Base-by-base conservation (phyloP, 1,140 invertebrate genomes). In the Eumeta japonica region DNA sequence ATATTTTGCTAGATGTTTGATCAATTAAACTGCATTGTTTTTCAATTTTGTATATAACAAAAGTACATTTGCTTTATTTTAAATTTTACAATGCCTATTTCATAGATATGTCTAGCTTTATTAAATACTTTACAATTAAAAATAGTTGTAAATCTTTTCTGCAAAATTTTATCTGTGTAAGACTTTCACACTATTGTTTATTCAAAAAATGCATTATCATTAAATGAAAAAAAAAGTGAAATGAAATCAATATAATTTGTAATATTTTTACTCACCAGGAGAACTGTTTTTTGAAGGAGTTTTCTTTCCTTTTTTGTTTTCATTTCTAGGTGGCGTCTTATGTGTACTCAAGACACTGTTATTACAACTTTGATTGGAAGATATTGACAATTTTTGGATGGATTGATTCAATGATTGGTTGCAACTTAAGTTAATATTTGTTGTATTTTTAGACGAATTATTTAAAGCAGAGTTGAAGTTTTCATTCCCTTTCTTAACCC, bases 221-320 rank as follows among this genome's bases (percentile, higher is more conserved):
- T 24, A 24, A n/a, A 24, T 24, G 20, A n/a, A 24, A 24, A 7
- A 24, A 24, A 7, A 24, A 24, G n/a, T 24, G n/a, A n/a, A n/a
- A n/a, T n/a, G n/a, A n/a, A n/a, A n/a, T n/a, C n/a, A n/a, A n/a
- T n/a, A n/a, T n/a, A n/a, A n/a, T n/a, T n/a, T n/a, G n/a, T n/a
- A n/a, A n/a, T 24, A 24, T 24, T 7, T 27, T 35, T 16, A 42
- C 58, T 75, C 70, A 81, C 81, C 71, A 62, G 85, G 81, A 35
- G 79, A 81, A 59, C 83, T 83, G 62, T 79, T 79, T 66, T 82
- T 85, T 0, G 79, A 80, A 2, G 87, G 87, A 5, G 86, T 89
- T 53, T 87, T 87, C 35, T 77, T 67, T 14, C 60, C 57, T 50
- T 71, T 65, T 43, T 62, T 58, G 43, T 52, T 67, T 52, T 76